Evolutionary conservation across 2,113 vertebrate genomes (phyloP).

Genomic region (Rhinoptilus africanus): DNA sequence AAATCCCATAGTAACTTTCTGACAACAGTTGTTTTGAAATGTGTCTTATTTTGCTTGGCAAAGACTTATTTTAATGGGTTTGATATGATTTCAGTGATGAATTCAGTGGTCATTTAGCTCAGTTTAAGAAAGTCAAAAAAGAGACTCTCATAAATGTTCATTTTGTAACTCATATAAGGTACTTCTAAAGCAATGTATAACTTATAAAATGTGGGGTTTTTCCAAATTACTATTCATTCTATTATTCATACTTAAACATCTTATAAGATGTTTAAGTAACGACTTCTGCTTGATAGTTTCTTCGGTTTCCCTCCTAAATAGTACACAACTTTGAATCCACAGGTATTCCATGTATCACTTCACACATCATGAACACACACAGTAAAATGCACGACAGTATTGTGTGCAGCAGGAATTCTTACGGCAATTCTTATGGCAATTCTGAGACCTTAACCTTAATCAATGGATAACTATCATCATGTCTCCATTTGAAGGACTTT

Average conservation of each 20-base stretch:
- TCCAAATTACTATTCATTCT: background rate
- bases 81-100: background rate
- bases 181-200: background rate
- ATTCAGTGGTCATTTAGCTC: background rate
- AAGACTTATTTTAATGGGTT: background rate
- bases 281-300: background rate
- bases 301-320: background rate
- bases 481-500: background rate
- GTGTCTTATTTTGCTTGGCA: background rate
- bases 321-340: conserved; percentile 31
- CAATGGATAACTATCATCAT: background rate
- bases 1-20: background rate
- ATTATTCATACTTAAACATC: background rate
- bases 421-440: background rate
- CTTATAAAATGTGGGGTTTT: background rate
- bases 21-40: conserved; percentile 30
- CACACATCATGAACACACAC: background rate
- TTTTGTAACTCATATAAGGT: background rate
- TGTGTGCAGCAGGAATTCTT: background rate
- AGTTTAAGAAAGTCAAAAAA: background rate
- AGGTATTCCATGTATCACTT: background rate
- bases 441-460: background rate
- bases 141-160: background rate
- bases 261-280: background rate
- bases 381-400: fast-evolving